These are phyloP conservation scores for Crax fasciolata DNA, from an alignment of 2,797 vertebrate species.

Conservation along the genomic window DNA sequence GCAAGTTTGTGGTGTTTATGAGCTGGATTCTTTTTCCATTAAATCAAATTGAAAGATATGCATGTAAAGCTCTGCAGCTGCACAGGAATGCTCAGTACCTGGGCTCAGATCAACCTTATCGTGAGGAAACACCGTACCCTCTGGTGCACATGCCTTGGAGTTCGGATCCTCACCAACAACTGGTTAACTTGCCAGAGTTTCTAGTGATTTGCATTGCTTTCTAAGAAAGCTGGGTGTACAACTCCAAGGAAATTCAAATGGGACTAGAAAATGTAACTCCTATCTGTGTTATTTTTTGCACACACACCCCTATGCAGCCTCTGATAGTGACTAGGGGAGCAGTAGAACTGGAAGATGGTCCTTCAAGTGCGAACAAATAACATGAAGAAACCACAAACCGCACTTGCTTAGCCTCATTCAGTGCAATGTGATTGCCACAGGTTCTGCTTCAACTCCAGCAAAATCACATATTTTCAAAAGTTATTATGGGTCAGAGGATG, in stretches of 20 bases:
- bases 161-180: not conserved
- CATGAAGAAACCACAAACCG: not conserved
- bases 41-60: not conserved
- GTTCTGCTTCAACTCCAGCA: not conserved
- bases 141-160: not conserved
- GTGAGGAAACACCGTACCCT: not conserved
- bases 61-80: not conserved
- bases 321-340: not conserved
- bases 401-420: not conserved
- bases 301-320: not conserved
- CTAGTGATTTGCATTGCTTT: not conserved
- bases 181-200: not conserved
- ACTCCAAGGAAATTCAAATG: not conserved
- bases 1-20: not conserved
- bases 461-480: slow-evolving; percentile 8
- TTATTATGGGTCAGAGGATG: slow-evolving; percentile 55
- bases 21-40: not conserved
- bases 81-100: not conserved
- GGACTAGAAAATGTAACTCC: not conserved
- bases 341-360: not conserved
- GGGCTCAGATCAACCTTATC: not conserved
- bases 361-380: not conserved
- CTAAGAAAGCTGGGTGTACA: not conserved
- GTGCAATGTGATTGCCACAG: not conserved
- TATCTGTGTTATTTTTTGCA: not conserved